Percentiles rank a stretch among this genome's conserved stretches.
Conservation (phyloP, 2,113 vertebrate species). For the Calidris pugnax region DNA sequence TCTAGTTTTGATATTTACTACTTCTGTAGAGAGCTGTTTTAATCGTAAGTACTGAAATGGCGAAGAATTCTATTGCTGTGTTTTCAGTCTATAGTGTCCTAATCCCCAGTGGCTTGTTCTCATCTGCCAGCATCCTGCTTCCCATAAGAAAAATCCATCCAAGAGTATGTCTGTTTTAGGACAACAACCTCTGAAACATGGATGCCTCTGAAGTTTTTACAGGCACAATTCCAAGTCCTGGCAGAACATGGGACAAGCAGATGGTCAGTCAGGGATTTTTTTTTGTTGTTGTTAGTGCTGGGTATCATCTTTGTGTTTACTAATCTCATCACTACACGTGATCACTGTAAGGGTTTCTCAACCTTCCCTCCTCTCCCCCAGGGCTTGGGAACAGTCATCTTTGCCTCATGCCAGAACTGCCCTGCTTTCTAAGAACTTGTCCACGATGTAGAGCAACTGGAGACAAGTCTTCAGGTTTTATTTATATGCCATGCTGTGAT, state of each 20-base stretch:
- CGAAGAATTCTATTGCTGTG: not conserved
- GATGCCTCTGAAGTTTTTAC: not conserved
- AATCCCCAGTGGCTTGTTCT: not conserved
- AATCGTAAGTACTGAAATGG: not conserved
- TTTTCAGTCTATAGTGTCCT: not conserved
- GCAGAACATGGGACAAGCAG: not conserved
- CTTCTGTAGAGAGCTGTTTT: not conserved
- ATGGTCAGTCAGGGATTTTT: not conserved
- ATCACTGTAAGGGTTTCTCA: not conserved
- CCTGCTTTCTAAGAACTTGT: not conserved
- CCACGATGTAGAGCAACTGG: accelerated
- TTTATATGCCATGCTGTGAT: not conserved
- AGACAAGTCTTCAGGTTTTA: not conserved
- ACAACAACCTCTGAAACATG: not conserved
- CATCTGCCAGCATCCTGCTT: constrained; percentile 30
- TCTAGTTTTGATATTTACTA: not conserved
- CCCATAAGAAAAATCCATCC: not conserved
- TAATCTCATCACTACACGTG: not conserved
- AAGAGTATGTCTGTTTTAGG: not conserved
- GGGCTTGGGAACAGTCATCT: not conserved
- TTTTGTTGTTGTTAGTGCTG: not conserved
- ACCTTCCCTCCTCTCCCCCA: not conserved
- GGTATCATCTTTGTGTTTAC: not conserved
- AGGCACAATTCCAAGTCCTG: constrained; percentile 10
- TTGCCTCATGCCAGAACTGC: not conserved